Evolutionary conservation across 2,888 invertebrate species (phyloP).

Genomic region (Drosophila parthenogenetica): DNA sequence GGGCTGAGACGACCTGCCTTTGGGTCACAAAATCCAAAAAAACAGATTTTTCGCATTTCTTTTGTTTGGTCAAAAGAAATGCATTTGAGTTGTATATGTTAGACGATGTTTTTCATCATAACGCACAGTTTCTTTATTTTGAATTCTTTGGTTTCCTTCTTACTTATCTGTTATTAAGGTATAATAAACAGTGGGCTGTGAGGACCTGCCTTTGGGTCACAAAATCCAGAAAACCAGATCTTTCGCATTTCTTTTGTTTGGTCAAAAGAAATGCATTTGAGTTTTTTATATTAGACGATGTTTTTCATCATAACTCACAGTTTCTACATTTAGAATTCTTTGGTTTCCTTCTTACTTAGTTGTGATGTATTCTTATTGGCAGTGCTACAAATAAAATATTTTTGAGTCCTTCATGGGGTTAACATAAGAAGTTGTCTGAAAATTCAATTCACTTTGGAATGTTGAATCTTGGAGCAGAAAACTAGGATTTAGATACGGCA

Average conservation of each 20-base stretch:
- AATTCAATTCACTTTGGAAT: slow-evolving; percentile 66
- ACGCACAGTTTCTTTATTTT: slow-evolving; percentile 19
- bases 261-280: slow-evolving; percentile 46
- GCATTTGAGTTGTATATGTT: slow-evolving; percentile 40
- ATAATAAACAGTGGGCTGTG: slow-evolving; percentile 32
- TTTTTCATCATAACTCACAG: slow-evolving; percentile 2
- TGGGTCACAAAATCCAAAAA: slow-evolving; percentile 36
- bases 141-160: slow-evolving; percentile 29
- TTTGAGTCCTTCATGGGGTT: slow-evolving; percentile 44
- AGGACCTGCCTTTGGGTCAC: slow-evolving; percentile 24
- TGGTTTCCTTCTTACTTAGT: slow-evolving; percentile 48
- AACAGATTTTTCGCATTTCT: slow-evolving; percentile 27
- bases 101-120: slow-evolving; percentile 11
- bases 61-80: slow-evolving; percentile 42
- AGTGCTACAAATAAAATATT: slow-evolving; percentile 30
- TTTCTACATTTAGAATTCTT: slow-evolving; percentile 31
- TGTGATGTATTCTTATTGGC: slow-evolving; percentile 47
- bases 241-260: slow-evolving; percentile 38
- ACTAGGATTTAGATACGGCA: slow-evolving; percentile 25
- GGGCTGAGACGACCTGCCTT: slow-evolving; percentile 15
- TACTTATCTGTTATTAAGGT: slow-evolving; percentile 61
- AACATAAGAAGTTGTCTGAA: slow-evolving; percentile 63
- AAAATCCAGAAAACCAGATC: slow-evolving; percentile 34
- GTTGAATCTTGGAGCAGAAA: slow-evolving; percentile 44
- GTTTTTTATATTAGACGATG: slow-evolving; percentile 20